phyloP scores from a whole-genome alignment of 1,140 invertebrate species.

The Cepaea nemoralis region DNA sequence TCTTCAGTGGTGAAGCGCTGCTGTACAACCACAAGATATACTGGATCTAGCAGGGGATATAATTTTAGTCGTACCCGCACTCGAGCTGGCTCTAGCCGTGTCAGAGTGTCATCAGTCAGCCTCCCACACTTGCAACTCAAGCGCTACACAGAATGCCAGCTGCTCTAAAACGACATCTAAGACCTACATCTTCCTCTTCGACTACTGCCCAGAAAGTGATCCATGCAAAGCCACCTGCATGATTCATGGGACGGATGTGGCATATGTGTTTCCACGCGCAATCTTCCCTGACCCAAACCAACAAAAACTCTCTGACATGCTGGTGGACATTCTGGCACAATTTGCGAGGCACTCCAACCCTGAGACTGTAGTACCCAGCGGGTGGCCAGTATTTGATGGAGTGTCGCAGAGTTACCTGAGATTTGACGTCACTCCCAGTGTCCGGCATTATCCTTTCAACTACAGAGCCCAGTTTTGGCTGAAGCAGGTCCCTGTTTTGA shows the following conservation, averaged over 20 bases:
- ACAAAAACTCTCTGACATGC: constrained; percentile 4
- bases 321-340: constrained; percentile 19
- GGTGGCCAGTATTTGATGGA: constrained; percentile 17
- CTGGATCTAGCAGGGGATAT: constrained; percentile 17
- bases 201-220: constrained; percentile 27
- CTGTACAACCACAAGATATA: not conserved
- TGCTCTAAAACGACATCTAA: not conserved
- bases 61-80: constrained; percentile 20
- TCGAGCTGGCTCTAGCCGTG: constrained; percentile 22
- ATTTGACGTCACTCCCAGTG: not conserved
- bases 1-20: not conserved
- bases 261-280: constrained; percentile 4
- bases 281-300: constrained; percentile 1
- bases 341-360: constrained; percentile 30
- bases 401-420: not conserved
- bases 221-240: not conserved
- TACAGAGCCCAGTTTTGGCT: constrained; percentile 29
- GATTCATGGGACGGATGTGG: not conserved
- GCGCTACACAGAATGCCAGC: not conserved
- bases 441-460: not conserved
- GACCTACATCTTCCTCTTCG: constrained; percentile 18
- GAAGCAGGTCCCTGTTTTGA: not conserved
- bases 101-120: not conserved
- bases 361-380: not conserved
- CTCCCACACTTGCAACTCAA: not conserved